Percentiles rank a stretch among this genome's conserved stretches.
Conservation (phyloP, 2,888 invertebrate species). For the Drosophila kanekoi region DNA sequence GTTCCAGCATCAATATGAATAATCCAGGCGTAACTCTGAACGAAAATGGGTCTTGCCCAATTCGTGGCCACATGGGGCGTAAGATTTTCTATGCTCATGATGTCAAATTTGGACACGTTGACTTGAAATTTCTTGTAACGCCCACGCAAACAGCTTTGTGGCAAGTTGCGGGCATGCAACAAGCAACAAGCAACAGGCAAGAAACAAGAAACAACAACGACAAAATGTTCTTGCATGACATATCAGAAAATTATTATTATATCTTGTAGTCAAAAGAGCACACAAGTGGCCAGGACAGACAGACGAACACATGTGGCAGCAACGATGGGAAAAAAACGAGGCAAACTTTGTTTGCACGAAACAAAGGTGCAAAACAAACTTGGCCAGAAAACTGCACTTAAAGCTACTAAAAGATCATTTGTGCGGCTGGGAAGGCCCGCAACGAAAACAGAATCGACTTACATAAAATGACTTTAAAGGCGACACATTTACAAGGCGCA, state of each 20-base stretch:
- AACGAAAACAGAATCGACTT: slow-evolving; percentile 73
- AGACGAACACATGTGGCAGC: slow-evolving; percentile 30
- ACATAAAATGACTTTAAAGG: slow-evolving; percentile 80
- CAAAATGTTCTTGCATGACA: slow-evolving; percentile 70
- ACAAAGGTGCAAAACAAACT: slow-evolving; percentile 45
- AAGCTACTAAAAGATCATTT: slow-evolving; percentile 42
- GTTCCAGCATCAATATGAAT: slow-evolving; percentile 29
- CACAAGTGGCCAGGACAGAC: slow-evolving; percentile 61
- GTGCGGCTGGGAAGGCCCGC: slow-evolving; percentile 47
- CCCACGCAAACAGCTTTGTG: slow-evolving; percentile 33
- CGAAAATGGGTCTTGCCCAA: slow-evolving; percentile 38
- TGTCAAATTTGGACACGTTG: slow-evolving; percentile 52
- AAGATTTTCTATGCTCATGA: slow-evolving; percentile 37
- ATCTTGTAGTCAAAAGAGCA: slow-evolving; percentile 66
- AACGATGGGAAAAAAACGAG: slow-evolving; percentile 62
- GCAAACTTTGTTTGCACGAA: slow-evolving; percentile 28
- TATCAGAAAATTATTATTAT: slow-evolving; percentile 79
- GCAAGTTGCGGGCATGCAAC: slow-evolving; percentile 8
- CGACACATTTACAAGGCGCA: slow-evolving; percentile 74
- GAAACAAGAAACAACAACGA: slow-evolving; percentile 18
- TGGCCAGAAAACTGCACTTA: slow-evolving; percentile 30
- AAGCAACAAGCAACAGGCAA: slow-evolving; percentile 9
- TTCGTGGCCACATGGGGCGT: slow-evolving; percentile 45
- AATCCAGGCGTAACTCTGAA: slow-evolving; percentile 9
- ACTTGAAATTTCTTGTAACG: slow-evolving; percentile 42